These are phyloP conservation scores for Fistularia tabacaria DNA, from an alignment of 2,797 vertebrate species.

Conservation along the genomic window DNA sequence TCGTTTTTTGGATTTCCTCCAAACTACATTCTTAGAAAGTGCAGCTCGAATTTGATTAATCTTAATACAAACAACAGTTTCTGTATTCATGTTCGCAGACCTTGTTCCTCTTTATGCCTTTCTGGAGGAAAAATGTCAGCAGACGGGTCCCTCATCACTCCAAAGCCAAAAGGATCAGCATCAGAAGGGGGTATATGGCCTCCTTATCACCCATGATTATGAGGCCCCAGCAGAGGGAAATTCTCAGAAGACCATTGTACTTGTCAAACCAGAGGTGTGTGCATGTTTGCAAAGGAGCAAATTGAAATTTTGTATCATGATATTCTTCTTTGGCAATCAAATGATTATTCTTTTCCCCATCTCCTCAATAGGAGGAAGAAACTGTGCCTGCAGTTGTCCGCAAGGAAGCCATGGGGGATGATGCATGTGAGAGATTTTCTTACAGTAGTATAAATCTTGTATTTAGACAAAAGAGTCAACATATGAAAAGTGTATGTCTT, in stretches of 20 bases:
- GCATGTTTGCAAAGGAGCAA: background rate
- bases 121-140: constrained; percentile 34
- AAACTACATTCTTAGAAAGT: no score
- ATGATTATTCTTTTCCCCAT: constrained; percentile 21
- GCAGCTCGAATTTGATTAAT: no score
- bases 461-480: no score
- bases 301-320: background rate
- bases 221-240: constrained; percentile 24
- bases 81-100: constrained; percentile 37
- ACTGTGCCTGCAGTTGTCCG: constrained; percentile 21
- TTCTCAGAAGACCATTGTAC: constrained; percentile 36
- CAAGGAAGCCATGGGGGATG: constrained; percentile 24
- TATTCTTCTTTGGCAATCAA: constrained; percentile 11
- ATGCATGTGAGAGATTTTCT: constrained; percentile 38
- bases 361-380: constrained; percentile 28
- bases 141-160: background rate
- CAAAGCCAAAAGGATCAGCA: constrained; percentile 16
- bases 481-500: no score
- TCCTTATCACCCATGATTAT: constrained; percentile 38
- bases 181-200: constrained; percentile 17
- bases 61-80: no score
- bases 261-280: constrained; percentile 64
- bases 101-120: constrained; percentile 25
- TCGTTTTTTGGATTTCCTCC: no score
- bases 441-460: no score